phyloP scores from a whole-genome alignment of 2,113 vertebrate genomes.

The Nanorana parkeri region DNA sequence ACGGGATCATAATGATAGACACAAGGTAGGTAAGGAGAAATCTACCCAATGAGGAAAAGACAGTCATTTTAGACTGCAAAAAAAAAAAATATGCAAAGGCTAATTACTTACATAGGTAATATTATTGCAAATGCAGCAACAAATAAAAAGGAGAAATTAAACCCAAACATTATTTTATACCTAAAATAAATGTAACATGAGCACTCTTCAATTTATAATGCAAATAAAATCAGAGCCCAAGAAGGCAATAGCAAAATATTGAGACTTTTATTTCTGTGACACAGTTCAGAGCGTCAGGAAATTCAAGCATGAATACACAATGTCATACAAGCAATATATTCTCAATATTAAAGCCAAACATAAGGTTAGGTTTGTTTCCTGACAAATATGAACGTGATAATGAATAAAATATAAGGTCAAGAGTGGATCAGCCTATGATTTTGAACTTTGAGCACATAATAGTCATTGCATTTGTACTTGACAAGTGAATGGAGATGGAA shows the following conservation, averaged over 20 bases:
- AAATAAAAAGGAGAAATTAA: too few species aligned
- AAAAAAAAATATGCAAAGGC: not conserved
- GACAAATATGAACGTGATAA: constrained; percentile 81
- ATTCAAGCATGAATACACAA: constrained; percentile 50
- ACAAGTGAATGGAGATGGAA: constrained; percentile 83
- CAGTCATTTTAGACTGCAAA: not conserved
- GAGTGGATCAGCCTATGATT: constrained; percentile 73
- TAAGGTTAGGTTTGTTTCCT: constrained; percentile 68
- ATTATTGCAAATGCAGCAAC: too few species aligned
- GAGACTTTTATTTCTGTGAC: constrained; percentile 31
- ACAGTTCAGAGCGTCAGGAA: constrained; percentile 57
- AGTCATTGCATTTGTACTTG: constrained; percentile 77
- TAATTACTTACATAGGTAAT: not conserved
- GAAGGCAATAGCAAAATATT: constrained; percentile 61
- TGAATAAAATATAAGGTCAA: constrained; percentile 94
- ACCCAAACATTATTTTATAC: not conserved
- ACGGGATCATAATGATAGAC: too few species aligned
- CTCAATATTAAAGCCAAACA: constrained; percentile 65
- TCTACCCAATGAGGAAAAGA: too few species aligned
- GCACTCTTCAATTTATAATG: constrained; percentile 8
- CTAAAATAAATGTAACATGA: not conserved
- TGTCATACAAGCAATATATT: constrained; percentile 62
- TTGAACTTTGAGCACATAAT: constrained; percentile 79
- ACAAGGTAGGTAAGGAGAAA: too few species aligned
- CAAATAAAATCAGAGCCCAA: constrained; percentile 49